Base-by-base conservation (phyloP, 2,888 invertebrate genomes). In the Scaptomyza tumidula region DNA sequence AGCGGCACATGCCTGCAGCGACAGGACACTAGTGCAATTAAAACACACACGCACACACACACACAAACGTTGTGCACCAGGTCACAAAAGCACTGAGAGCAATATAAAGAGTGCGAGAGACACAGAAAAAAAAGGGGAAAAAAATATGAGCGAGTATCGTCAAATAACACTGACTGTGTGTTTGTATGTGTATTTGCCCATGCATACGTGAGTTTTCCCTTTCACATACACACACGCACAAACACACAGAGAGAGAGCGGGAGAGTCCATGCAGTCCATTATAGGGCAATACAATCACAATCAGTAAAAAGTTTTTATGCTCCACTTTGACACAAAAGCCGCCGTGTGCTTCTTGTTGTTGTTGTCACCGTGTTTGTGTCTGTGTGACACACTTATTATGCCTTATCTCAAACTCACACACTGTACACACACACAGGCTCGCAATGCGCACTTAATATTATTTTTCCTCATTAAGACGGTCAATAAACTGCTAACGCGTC, bases 251-350 rank as follows among this genome's bases (percentile, higher is more conserved):
- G 24, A 1, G 24, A 24, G 24, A 13, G 19, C 54, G 59, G 3
- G 24, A 24, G 24, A 24, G 24, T n/a, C n/a, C n/a, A 33, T 46
- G 44, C 41, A 45, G 56, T 35, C 45, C 13, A 54, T 43, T 54
- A 53, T 75, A 48, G 27, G 64, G 54, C 73, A 60, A 81, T 56
- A 71, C 75, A 71, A 66, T 59, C 71, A 74, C 58, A 77, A 74
- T 74, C 65, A 83, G 77, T 56, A 76, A 58, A 64, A 79, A 66
- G 64, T 61, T 82, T 74, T 85, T 76, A 72, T 82, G 81, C 79
- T 84, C 82, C 69, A 84, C 63, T 81, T 81, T 71, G 69, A 61
- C 71, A 76, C 68, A 86, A 84, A 78, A 81, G 82, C 75, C 63
- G 75, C 72, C 63, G 62, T 74, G 64, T 46, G 44, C 41, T 53